Conservation (phyloP, 2,888 invertebrate genomes). For the Patella caerulea region DNA sequence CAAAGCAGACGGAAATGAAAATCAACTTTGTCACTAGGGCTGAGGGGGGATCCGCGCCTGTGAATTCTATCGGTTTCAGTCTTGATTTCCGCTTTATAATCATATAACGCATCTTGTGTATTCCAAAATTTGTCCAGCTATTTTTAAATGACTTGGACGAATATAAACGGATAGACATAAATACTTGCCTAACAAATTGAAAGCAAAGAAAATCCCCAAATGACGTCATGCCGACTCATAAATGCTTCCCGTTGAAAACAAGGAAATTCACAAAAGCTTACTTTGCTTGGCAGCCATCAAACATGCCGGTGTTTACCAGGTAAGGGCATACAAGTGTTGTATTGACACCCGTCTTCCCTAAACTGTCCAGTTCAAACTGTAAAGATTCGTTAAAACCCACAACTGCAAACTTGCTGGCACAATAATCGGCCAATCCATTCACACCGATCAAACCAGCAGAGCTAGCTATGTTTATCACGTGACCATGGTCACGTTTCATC, state of each 20-base stretch:
- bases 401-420: conserved; percentile 93
- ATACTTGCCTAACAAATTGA: no score
- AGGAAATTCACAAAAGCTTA: conserved; percentile 23
- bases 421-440: conserved; percentile 82
- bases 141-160: no score
- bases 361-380: conserved; percentile 56
- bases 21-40: no score
- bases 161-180: no score
- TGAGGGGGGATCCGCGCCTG: no score
- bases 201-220: no score
- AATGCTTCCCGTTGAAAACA: background rate
- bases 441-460: conserved; percentile 89
- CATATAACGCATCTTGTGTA: no score
- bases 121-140: no score
- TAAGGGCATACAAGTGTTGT: conserved; percentile 94
- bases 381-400: conserved; percentile 94
- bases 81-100: no score
- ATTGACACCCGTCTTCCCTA: conserved; percentile 78
- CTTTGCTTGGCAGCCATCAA: conserved; percentile 88
- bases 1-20: no score
- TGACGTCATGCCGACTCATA: background rate
- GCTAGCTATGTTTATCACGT: conserved; percentile 93
- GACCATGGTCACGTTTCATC: conserved; percentile 89
- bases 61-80: no score
- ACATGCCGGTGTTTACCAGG: conserved; percentile 98